Percentiles rank a stretch among this genome's conserved stretches.
Evolutionary conservation across 2,797 vertebrate species (phyloP).

Genomic region (Notoglanidium macrostoma): DNA sequence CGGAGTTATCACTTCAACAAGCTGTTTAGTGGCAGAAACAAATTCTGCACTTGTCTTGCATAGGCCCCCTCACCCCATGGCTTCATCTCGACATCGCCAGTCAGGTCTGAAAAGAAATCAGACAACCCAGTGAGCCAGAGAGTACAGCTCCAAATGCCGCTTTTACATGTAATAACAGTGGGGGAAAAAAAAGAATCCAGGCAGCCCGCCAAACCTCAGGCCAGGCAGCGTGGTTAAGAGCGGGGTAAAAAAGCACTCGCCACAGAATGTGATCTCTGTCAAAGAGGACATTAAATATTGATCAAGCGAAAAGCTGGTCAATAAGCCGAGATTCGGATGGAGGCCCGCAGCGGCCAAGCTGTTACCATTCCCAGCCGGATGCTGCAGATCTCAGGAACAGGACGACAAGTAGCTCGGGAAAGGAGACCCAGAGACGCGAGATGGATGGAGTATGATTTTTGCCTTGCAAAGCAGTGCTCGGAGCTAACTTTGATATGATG

Average conservation of each 20-base stretch:
- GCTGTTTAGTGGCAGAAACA: slow-evolving; percentile 29
- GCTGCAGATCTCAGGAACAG: slow-evolving; percentile 10
- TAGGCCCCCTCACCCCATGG: slow-evolving; percentile 31
- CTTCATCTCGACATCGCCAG: slow-evolving; percentile 30
- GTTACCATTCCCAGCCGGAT: slow-evolving; percentile 39
- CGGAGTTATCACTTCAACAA: slow-evolving; percentile 10
- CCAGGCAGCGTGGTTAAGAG: slow-evolving; percentile 62
- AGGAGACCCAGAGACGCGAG: not conserved
- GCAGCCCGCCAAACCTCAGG: slow-evolving; percentile 67
- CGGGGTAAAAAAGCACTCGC: slow-evolving; percentile 70
- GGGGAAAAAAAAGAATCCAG: slow-evolving; percentile 42
- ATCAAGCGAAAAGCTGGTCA: slow-evolving; percentile 73
- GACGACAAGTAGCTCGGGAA: not conserved
- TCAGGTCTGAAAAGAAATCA: slow-evolving; percentile 52
- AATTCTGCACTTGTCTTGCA: slow-evolving; percentile 39
- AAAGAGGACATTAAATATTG: slow-evolving; percentile 85
- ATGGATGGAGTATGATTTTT: not conserved
- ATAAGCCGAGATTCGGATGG: slow-evolving; percentile 50
- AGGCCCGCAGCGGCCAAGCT: slow-evolving; percentile 39
- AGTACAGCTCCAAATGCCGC: slow-evolving; percentile 29
- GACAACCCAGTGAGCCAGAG: slow-evolving; percentile 49
- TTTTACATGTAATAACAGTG: slow-evolving; percentile 61
- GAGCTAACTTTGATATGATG: slow-evolving; percentile 6
- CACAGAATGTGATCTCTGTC: slow-evolving; percentile 75
- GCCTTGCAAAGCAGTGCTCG: not conserved